phyloP scores from a whole-genome alignment of 2,113 vertebrate genomes.

The Tachycineta bicolor region DNA sequence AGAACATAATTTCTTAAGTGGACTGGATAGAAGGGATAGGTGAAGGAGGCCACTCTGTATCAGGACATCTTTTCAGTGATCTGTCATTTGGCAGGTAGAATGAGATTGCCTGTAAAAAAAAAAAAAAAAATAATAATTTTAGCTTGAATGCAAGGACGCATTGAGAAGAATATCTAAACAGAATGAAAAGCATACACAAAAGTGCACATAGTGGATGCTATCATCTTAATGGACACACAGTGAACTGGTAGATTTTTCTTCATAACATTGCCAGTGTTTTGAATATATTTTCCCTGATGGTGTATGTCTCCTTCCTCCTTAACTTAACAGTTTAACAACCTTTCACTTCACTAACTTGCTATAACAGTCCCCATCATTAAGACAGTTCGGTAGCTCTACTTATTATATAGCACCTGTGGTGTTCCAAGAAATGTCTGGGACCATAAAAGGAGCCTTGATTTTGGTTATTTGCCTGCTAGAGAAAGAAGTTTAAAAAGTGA shows the following conservation, averaged over 20 bases:
- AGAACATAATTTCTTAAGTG: conserved; percentile 61
- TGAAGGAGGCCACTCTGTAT: conserved; percentile 10
- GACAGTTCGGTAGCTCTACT: background rate
- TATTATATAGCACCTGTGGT: background rate
- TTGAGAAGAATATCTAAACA: background rate
- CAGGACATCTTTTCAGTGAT: background rate
- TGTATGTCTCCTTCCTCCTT: background rate
- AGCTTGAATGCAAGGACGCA: background rate
- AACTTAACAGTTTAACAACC: background rate
- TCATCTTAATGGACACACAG: background rate
- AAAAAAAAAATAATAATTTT: background rate
- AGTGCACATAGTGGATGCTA: background rate
- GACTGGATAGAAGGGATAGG: background rate
- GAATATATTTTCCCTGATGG: background rate
- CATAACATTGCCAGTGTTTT: background rate
- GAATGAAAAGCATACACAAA: background rate
- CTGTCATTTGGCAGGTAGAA: background rate
- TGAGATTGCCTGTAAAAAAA: background rate
- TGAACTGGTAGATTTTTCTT: background rate
- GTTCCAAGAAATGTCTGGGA: background rate
- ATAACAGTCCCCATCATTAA: background rate
- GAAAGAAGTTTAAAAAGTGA: background rate
- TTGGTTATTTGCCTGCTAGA: background rate
- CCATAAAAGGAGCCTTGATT: background rate
- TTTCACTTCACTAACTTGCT: background rate